phyloP scores from a whole-genome alignment of 2,113 vertebrate genomes.

The Ptilonorhynchus violaceus region DNA sequence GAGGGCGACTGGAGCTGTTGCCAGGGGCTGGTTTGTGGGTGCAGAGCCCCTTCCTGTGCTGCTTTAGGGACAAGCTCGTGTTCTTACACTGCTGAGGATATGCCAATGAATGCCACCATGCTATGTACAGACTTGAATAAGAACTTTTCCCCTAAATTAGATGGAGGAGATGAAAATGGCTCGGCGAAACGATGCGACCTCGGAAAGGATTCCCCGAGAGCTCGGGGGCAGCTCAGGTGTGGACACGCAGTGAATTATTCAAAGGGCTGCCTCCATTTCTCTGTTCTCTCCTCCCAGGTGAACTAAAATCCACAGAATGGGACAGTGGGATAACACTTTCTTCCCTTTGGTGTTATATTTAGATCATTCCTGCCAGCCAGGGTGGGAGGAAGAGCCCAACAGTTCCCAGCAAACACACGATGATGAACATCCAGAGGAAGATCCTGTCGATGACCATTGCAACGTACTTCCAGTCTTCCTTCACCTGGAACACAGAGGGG shows the following conservation, averaged over 20 bases:
- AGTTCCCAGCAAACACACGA: conserved; percentile 94
- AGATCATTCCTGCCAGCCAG: conserved; percentile 97
- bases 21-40: neutral
- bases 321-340: neutral
- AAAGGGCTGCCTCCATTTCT: neutral
- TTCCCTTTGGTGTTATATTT: conserved; percentile 21
- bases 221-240: neutral
- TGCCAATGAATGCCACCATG: neutral
- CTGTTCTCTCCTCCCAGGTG: neutral
- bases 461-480: conserved; percentile 98
- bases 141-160: neutral
- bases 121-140: conserved; percentile 40
- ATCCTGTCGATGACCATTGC: conserved; percentile 98
- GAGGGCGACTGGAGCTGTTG: neutral
- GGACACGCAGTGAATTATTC: neutral
- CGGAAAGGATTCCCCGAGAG: neutral
- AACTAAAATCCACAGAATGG: neutral
- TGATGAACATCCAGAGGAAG: conserved; percentile 97
- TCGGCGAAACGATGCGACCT: neutral
- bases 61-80: neutral
- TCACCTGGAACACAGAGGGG: conserved; percentile 79
- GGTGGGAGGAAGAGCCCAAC: conserved; percentile 95
- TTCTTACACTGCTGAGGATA: conserved; percentile 6
- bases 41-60: neutral
- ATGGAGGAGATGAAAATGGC: conserved; percentile 11